Evolutionary conservation across 1,140 invertebrate species (phyloP).

Genomic region (Neotoxoptera formosana): DNA sequence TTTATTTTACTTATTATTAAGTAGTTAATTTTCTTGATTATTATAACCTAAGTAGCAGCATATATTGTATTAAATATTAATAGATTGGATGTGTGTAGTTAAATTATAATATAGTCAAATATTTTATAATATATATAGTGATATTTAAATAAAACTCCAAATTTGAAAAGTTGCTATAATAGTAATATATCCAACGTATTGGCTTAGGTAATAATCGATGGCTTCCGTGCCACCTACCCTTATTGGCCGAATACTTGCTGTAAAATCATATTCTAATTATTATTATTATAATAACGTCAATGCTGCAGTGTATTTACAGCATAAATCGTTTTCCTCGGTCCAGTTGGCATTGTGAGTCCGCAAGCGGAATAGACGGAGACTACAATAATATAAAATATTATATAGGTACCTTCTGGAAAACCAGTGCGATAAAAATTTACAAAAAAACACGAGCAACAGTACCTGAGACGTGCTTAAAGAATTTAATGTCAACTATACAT

Average conservation of each 20-base stretch:
- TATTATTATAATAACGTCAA: not conserved
- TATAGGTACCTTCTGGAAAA: not conserved
- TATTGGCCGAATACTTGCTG: not conserved
- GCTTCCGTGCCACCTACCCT: not conserved
- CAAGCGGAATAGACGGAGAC: not conserved
- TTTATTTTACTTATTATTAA: too few species aligned
- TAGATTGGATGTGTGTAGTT: not conserved
- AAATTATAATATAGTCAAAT: not conserved
- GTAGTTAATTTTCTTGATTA: too few species aligned
- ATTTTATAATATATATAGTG: too few species aligned
- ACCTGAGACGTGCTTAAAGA: slow-evolving; percentile 32
- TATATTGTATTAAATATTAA: too few species aligned
- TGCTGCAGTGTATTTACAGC: not conserved
- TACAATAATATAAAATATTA: not conserved
- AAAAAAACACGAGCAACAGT: slow-evolving; percentile 17
- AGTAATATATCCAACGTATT: not conserved
- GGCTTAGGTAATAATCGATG: not conserved
- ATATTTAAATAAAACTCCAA: not conserved
- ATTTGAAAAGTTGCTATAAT: not conserved
- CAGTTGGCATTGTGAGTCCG: not conserved
- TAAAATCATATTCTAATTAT: not conserved
- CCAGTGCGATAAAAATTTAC: not conserved
- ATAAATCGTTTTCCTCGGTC: slow-evolving; percentile 16
- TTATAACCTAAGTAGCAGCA: too few species aligned
- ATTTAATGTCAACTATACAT: slow-evolving; percentile 9